Base-by-base conservation (phyloP, 2,888 invertebrate genomes). In the Trichogramma dendrolimi region DNA sequence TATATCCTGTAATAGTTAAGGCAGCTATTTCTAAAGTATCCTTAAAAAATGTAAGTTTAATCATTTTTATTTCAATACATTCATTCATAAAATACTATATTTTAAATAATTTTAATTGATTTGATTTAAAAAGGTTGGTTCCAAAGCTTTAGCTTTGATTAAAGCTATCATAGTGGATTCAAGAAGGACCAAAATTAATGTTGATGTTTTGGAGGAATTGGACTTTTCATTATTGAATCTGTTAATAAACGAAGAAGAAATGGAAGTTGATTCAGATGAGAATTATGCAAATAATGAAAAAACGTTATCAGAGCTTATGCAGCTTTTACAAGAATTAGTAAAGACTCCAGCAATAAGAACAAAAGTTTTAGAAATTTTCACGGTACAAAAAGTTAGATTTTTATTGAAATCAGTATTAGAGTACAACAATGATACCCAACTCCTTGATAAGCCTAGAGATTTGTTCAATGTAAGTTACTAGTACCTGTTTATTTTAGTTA, bases 11-110 rank as follows among this genome's bases (percentile, higher is more conserved):
- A 38, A 77, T 83, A 41, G 76, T 82, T 4, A 75, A 75, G 58
- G 67, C 81, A 6, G 80, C 83, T 1, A 72, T 83, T 64, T 76
- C 76, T n/a, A 83, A 83, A 82, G 74, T 84, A 6, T 77, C 81
- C 52, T 77, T 78, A 4, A 80, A 81, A 62, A 72, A 76, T 67
- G 76, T 77, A 67, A 64, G 52, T 38, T 43, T 41, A 55, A 27
- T 40, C 41, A 47, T 58, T 40, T 48, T 49, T 39, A 44, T 52
- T 58, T 40, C 42, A 58, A n/a, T n/a, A 42, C 58, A 48, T 43
- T 14, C 52, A 54, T 62, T 51, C 43, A 58, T 54, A 49, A 58
- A 48, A 61, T 14, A 41, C 50, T 27, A 27, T 2, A 27, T 27
- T 27, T 4, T 5, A 6, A n/a, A n/a, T 49, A 42, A 46, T 56